Evolutionary conservation across 2,113 vertebrate species (phyloP).

Genomic region (Atlantisia rogersi): DNA sequence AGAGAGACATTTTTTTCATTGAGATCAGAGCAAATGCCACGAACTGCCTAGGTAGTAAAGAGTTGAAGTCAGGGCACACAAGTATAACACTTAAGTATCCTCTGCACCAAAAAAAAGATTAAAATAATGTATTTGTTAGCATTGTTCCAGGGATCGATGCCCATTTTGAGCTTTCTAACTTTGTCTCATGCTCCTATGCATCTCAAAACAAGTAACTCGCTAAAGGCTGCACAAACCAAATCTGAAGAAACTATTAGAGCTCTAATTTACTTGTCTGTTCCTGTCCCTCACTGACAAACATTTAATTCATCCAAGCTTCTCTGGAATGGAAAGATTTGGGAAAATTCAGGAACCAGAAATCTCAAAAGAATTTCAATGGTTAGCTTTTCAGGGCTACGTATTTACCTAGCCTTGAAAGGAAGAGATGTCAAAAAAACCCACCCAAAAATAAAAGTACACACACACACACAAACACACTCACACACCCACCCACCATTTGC

Average conservation of each 20-base stretch:
- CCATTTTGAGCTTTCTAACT: neutral
- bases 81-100: neutral
- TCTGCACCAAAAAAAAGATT: neutral
- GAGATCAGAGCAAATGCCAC: neutral
- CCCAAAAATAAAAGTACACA: neutral
- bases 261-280: neutral
- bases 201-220: neutral
- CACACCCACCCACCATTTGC: neutral
- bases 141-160: neutral
- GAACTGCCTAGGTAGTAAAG: neutral
- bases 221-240: neutral
- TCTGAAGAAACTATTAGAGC: neutral
- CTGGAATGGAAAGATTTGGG: neutral
- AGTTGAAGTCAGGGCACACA: neutral
- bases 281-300: neutral
- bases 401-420: neutral
- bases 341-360: constrained; percentile 2
- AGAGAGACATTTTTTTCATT: neutral
- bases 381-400: neutral
- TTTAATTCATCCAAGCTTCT: neutral
- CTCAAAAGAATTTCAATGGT: neutral
- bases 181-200: neutral
- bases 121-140: neutral
- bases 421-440: neutral
- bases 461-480: neutral